Base-by-base conservation (phyloP, 2,888 invertebrate genomes). In the Leptarthrus brevirostris region DNA sequence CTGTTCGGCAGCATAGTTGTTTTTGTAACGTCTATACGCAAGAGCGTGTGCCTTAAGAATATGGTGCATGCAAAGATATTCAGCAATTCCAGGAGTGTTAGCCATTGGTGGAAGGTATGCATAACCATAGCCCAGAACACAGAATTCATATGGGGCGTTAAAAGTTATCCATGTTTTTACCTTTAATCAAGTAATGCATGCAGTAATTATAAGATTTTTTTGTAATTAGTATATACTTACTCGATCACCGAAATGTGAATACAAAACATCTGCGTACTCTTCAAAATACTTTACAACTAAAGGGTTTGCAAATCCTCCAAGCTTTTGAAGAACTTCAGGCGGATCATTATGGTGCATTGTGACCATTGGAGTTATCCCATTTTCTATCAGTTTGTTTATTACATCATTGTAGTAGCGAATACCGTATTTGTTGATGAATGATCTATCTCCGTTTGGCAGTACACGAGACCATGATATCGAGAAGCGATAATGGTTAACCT, bases 391-490 rank as follows among this genome's bases (percentile, higher is more conserved):
- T 79, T 87, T 89, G 78, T 90, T 82, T 72, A 92, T 89, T 4
- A 91, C 82, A 75, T 87, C 86, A 77, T 89, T 89, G 82, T 92
- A 93, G 81, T 91, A 91, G 22, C 86, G 81, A n/a, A 90, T 83
- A 1, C 91, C 92, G 1, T 85, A 85, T 77, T 87, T 79, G 79
- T 90, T 92, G 6, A 90, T 82, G n/a, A 84, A 81, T 58, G 87
- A 85, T 0, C 85, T 77, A 61, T 86, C 86, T 40, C 89, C 89
- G 24, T 86, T 87, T 0, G 91, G 90, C 61, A 91, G 80, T 18
- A 92, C 84, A 24, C 92, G 84, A 0, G 89, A 81, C 92, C 92
- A 92, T 0, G 89, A 87, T 74, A 89, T 86, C 2, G 89, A 89
- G 79, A 89, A 89, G 52, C 89, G 83, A 79, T 89, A 89, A 77